A percentile compares a stretch with the other conserved stretches of the same genome.
Conservation (phyloP, 2,797 vertebrate genomes). For the Cuniculus paca region DNA sequence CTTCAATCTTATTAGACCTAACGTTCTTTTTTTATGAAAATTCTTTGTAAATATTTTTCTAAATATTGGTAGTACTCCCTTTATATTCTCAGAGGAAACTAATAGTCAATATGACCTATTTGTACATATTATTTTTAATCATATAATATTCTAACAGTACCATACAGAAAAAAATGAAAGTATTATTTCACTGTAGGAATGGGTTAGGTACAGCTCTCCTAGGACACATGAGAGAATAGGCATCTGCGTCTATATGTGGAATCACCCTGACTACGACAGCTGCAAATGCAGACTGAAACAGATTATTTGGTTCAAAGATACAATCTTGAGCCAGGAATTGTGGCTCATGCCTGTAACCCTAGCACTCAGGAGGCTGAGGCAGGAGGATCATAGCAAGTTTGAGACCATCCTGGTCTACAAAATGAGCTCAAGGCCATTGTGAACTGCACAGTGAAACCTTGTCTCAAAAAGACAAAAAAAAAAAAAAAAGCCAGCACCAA, state of each 20-base stretch:
- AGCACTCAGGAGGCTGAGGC: background rate
- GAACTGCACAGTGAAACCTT: too few relatives aligned
- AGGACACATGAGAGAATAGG: background rate
- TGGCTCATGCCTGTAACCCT: too few relatives aligned
- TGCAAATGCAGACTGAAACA: background rate
- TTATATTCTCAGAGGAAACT: slow-evolving; percentile 43
- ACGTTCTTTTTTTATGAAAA: background rate
- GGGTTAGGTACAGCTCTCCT: background rate
- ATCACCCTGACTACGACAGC: background rate
- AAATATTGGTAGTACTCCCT: background rate
- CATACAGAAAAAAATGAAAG: background rate
- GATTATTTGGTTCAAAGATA: background rate
- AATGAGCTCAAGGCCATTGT: too few relatives aligned
- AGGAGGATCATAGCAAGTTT: too few relatives aligned
- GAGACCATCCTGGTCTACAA: too few relatives aligned
- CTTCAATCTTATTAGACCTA: background rate
- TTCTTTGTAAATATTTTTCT: background rate
- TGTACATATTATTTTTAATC: background rate
- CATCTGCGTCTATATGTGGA: background rate
- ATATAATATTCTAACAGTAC: background rate
- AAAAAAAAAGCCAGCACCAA: too few relatives aligned
- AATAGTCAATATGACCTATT: background rate
- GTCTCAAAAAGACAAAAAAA: too few relatives aligned
- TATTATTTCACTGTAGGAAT: background rate
- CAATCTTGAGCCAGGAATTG: background rate